Evolutionary conservation across 1,140 invertebrate species (phyloP).

Genomic region (Paralvinella palmiformis): DNA sequence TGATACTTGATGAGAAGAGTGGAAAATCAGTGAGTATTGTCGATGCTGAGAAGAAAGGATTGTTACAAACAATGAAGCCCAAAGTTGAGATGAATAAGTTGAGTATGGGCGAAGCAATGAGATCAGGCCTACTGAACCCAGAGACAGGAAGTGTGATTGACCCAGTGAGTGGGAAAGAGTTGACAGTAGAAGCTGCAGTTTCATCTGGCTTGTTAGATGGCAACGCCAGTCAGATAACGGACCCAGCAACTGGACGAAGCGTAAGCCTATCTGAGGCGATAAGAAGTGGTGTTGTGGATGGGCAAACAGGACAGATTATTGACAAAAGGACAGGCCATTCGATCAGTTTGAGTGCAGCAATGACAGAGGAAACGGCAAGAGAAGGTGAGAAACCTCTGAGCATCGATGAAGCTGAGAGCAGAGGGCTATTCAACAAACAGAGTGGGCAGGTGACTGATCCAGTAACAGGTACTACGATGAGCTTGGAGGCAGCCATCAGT

Average conservation of each 20-base stretch:
- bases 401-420: constrained; percentile 64
- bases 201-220: constrained; percentile 65
- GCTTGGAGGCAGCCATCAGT: constrained; percentile 72
- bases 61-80: constrained; percentile 12
- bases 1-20: constrained; percentile 62
- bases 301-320: constrained; percentile 79
- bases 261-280: constrained; percentile 62
- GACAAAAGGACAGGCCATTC: no score
- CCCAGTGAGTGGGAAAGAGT: constrained; percentile 15
- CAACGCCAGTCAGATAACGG: constrained; percentile 60
- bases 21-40: constrained; percentile 20
- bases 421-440: constrained; percentile 71
- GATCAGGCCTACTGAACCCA: constrained; percentile 29
- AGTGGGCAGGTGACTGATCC: constrained; percentile 74
- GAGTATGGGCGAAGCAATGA: constrained; percentile 55
- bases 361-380: not conserved
- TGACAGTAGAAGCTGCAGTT: constrained; percentile 58
- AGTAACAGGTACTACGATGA: constrained; percentile 67
- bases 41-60: constrained; percentile 28
- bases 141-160: constrained; percentile 35
- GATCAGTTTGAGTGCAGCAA: no score
- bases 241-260: constrained; percentile 64
- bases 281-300: constrained; percentile 70
- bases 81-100: constrained; percentile 56
- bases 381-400: not conserved